Percentiles rank a stretch among this genome's conserved stretches.
Evolutionary conservation across 2,113 vertebrate species (phyloP).

Genomic region (Pleuronectes platessa): DNA sequence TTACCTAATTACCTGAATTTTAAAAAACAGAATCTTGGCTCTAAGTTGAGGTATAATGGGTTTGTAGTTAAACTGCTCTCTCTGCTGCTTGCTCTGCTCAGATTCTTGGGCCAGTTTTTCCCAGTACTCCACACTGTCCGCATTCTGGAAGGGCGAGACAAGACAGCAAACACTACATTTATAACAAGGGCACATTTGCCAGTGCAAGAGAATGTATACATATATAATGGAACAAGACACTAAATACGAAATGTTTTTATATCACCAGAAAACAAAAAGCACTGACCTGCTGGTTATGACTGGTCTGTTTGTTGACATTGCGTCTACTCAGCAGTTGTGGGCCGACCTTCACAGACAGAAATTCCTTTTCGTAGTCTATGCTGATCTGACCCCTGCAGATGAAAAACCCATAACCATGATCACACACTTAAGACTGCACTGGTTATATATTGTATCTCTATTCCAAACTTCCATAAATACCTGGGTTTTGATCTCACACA

Average conservation of each 20-base stretch:
- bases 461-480: slow-evolving; percentile 29
- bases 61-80: slow-evolving; percentile 70
- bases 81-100: slow-evolving; percentile 71
- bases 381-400: slow-evolving; percentile 78
- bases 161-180: too few relatives aligned
- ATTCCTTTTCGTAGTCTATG: slow-evolving; percentile 82
- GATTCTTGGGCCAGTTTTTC: slow-evolving; percentile 76
- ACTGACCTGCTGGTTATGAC: slow-evolving; percentile 26
- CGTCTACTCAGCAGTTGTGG: slow-evolving; percentile 35
- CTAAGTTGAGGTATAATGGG: slow-evolving; percentile 79
- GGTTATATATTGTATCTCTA: background rate
- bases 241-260: background rate
- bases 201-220: background rate
- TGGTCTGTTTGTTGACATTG: slow-evolving; percentile 17
- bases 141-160: slow-evolving; percentile 73
- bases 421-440: background rate
- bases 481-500: slow-evolving; percentile 45
- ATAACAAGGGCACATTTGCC: too few relatives aligned
- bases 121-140: slow-evolving; percentile 88
- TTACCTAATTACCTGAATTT: slow-evolving; percentile 83
- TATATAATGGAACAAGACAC: background rate
- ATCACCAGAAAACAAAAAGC: background rate
- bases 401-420: background rate
- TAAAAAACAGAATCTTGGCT: slow-evolving; percentile 76
- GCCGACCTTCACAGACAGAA: slow-evolving; percentile 74